These are phyloP conservation scores for Aselliscus stoliczkanus DNA, from an alignment of 2,797 vertebrate species.

Conservation along the genomic window DNA sequence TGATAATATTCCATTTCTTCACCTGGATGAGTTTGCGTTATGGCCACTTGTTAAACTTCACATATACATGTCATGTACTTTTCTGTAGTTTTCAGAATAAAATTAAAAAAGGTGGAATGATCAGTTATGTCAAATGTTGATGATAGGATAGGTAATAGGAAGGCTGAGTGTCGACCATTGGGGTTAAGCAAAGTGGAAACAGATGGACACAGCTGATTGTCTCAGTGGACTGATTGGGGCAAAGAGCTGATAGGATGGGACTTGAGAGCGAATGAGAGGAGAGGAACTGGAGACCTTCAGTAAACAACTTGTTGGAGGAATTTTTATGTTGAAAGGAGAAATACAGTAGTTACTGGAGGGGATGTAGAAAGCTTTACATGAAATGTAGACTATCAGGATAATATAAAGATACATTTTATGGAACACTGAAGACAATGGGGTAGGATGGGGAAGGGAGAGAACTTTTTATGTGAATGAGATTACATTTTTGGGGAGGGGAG, in stretches of 20 bases:
- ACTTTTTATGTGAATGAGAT: background rate
- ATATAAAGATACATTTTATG: background rate
- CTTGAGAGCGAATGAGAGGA: background rate
- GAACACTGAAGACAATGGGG: background rate
- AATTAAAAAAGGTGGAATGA: background rate
- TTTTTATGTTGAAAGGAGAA: background rate
- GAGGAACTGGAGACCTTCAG: background rate
- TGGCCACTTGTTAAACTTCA: background rate
- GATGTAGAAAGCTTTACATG: background rate
- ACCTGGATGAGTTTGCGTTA: background rate
- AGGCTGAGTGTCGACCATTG: background rate
- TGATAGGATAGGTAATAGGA: background rate
- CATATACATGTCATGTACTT: background rate
- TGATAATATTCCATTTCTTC: background rate
- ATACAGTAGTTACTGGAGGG: background rate
- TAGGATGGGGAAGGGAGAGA: background rate
- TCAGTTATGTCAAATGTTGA: background rate
- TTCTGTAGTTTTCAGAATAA: constrained; percentile 22
- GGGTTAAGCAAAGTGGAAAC: background rate
- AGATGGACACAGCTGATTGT: background rate
- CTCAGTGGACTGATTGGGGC: background rate
- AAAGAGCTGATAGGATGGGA: background rate
- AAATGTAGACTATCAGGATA: background rate
- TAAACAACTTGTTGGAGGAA: background rate
- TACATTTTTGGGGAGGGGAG: background rate